phyloP scores from a whole-genome alignment of 2,113 vertebrate genomes.

The Tor tambroides region DNA sequence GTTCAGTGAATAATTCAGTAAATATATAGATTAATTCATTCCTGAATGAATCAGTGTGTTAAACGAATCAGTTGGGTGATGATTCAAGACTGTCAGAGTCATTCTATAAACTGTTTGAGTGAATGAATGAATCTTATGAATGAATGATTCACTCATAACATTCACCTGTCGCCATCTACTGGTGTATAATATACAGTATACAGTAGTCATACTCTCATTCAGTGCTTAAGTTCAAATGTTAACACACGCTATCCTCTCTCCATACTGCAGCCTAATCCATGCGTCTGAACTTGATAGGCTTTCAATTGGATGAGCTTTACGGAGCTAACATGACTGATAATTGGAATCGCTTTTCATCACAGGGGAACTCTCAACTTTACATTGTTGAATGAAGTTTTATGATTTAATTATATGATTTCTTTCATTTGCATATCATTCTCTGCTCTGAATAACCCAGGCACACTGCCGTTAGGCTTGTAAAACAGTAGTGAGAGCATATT shows the following conservation, averaged over 20 bases:
- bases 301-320: slow-evolving; percentile 34
- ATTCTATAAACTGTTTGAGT: too few relatives aligned
- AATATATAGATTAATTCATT: too few relatives aligned
- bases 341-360: slow-evolving; percentile 45
- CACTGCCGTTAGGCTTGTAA: background rate
- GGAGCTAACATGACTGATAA: slow-evolving; percentile 35
- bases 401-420: slow-evolving; percentile 40
- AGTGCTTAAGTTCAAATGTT: background rate
- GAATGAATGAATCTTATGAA: too few relatives aligned
- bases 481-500: background rate
- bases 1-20: too few relatives aligned
- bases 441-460: background rate
- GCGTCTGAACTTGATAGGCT: slow-evolving; percentile 11
- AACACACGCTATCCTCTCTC: background rate
- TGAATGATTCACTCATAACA: too few relatives aligned
- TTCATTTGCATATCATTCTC: background rate
- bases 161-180: too few relatives aligned
- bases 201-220: too few relatives aligned
- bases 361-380: slow-evolving; percentile 20
- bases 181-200: too few relatives aligned
- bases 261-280: slow-evolving; percentile 32
- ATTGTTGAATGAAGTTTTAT: slow-evolving; percentile 32
- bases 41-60: too few relatives aligned
- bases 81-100: too few relatives aligned
- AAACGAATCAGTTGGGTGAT: too few relatives aligned